These are phyloP conservation scores for Centroberyx gerrardi DNA, from an alignment of 2,797 vertebrate species.

Conservation along the genomic window DNA sequence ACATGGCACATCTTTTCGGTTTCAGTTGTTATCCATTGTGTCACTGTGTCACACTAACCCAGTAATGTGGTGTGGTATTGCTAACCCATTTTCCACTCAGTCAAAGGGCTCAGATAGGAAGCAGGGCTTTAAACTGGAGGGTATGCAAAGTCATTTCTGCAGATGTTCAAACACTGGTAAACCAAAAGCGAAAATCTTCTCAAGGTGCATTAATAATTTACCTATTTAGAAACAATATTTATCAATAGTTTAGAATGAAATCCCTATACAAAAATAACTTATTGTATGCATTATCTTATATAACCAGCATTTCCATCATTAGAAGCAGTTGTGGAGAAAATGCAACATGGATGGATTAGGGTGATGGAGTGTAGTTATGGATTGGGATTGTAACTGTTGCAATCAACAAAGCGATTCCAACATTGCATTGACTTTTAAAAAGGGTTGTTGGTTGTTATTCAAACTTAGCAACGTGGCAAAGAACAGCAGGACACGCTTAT, in stretches of 20 bases:
- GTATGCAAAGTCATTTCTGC: neutral
- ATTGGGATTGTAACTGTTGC: neutral
- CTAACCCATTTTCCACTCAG: neutral
- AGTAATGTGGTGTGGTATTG: slow-evolving; percentile 20
- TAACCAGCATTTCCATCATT: too few species aligned
- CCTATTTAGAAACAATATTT: neutral
- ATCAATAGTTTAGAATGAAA: neutral
- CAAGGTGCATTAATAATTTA: neutral
- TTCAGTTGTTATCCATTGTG: too few species aligned
- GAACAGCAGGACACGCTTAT: neutral
- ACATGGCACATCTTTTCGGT: too few species aligned
- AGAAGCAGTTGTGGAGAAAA: neutral
- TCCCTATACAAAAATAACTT: too few species aligned
- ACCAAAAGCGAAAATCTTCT: neutral
- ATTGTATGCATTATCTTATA: too few species aligned
- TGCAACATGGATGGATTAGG: neutral
- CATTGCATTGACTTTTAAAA: neutral
- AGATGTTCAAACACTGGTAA: neutral
- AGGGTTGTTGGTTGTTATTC: neutral
- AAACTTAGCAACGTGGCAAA: neutral
- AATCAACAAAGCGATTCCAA: neutral
- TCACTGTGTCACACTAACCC: slow-evolving; percentile 34
- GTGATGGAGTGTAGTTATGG: neutral
- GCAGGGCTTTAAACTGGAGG: neutral
- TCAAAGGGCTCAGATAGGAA: slow-evolving; percentile 11